Evolutionary conservation across 2,888 invertebrate genomes (phyloP).

Genomic region (Dryobota labecula): DNA sequence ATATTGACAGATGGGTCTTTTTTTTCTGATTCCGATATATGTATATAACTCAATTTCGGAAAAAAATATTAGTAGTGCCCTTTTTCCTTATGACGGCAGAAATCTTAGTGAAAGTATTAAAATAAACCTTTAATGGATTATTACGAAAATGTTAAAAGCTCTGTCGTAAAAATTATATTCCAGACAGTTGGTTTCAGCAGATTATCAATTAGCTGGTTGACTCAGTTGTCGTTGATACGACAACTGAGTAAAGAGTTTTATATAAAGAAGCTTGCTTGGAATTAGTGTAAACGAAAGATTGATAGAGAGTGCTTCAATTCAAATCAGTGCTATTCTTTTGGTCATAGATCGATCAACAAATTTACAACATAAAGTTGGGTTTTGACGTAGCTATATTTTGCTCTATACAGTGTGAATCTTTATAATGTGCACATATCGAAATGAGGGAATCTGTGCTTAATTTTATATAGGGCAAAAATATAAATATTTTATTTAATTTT

Average conservation of each 20-base stretch:
- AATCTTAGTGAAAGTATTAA: slow-evolving; percentile 41
- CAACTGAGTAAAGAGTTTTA: slow-evolving; percentile 38
- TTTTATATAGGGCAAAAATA: too few species aligned
- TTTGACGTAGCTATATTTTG: not conserved
- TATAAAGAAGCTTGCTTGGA: not conserved
- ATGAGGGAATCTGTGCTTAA: too few species aligned
- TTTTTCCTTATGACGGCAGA: too few species aligned
- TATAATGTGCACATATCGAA: too few species aligned
- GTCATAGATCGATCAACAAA: not conserved
- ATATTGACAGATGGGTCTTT: too few species aligned
- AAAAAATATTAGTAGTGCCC: too few species aligned
- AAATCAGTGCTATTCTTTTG: not conserved
- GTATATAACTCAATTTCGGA: too few species aligned
- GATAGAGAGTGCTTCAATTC: not conserved
- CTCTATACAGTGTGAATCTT: too few species aligned
- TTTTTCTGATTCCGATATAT: too few species aligned
- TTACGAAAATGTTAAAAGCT: slow-evolving; percentile 69
- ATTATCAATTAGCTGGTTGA: slow-evolving; percentile 65
- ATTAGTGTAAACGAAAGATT: not conserved
- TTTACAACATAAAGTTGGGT: not conserved
- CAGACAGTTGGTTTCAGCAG: slow-evolving; percentile 61
- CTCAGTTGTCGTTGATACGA: slow-evolving; percentile 57
- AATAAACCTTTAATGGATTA: slow-evolving; percentile 49
- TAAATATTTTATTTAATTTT: too few species aligned
- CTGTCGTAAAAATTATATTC: slow-evolving; percentile 71